phyloP scores from a whole-genome alignment of 2,113 vertebrate genomes.

The Centropus unirufus region DNA sequence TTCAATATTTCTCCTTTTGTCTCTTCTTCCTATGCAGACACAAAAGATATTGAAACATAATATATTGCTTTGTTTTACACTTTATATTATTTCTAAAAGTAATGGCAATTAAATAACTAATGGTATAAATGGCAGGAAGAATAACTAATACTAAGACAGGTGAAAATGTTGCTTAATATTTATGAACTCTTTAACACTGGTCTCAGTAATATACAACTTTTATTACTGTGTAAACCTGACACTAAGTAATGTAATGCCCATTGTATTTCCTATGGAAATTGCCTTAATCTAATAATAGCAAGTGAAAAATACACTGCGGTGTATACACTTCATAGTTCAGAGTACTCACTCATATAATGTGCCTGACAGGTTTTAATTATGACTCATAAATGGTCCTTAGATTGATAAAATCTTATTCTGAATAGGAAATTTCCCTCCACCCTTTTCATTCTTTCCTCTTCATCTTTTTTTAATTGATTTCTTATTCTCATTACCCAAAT shows the following conservation, averaged over 20 bases:
- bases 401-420: background rate
- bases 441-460: background rate
- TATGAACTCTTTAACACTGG: background rate
- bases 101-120: background rate
- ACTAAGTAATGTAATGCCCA: background rate
- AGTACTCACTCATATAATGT: background rate
- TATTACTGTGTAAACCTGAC: slow-evolving; percentile 13
- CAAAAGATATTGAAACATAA: background rate
- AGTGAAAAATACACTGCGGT: background rate
- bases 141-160: background rate
- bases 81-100: background rate
- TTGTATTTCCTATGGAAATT: background rate
- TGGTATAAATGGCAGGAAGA: background rate
- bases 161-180: background rate
- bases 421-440: background rate
- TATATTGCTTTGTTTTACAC: background rate
- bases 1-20: background rate
- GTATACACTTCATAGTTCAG: background rate
- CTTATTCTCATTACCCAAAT: background rate
- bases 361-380: slow-evolving; percentile 15
- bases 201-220: background rate
- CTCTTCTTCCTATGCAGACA: background rate
- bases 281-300: slow-evolving; percentile 1
- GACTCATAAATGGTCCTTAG: background rate
- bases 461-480: background rate